Percentiles rank a stretch among this genome's conserved stretches.
Evolutionary conservation across 2,888 invertebrate species (phyloP).

Genomic region (Drosophila melanosoma): DNA sequence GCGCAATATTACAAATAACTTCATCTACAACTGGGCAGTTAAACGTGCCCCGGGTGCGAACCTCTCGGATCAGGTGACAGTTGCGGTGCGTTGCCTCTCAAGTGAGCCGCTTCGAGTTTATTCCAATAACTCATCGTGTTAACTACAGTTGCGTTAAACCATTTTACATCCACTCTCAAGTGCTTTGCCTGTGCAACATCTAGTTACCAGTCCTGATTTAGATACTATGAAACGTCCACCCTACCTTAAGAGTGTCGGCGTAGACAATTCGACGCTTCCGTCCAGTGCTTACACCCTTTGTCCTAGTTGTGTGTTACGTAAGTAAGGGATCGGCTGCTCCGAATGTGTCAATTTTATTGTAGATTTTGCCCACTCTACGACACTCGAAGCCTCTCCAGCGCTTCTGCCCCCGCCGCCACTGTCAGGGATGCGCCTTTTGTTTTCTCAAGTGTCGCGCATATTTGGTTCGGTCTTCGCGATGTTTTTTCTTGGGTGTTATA

Average conservation of each 20-base stretch:
- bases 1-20: constrained; percentile 55
- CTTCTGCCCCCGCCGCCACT: constrained; percentile 16
- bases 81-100: constrained; percentile 76
- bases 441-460: constrained; percentile 72
- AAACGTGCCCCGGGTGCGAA: constrained; percentile 61
- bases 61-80: constrained; percentile 76
- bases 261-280: constrained; percentile 84
- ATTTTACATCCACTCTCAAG: constrained; percentile 67
- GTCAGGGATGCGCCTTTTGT: constrained; percentile 57
- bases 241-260: constrained; percentile 62
- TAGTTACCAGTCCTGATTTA: constrained; percentile 32
- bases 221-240: constrained; percentile 36
- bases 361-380: constrained; percentile 74
- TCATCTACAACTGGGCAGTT: constrained; percentile 51
- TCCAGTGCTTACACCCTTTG: constrained; percentile 70
- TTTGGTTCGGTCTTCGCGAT: constrained; percentile 34
- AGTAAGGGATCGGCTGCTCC: constrained; percentile 32
- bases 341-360: constrained; percentile 77
- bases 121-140: constrained; percentile 76
- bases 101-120: constrained; percentile 74
- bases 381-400: constrained; percentile 63
- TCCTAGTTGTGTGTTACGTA: constrained; percentile 53
- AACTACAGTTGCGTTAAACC: constrained; percentile 73
- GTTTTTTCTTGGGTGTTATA: constrained; percentile 60
- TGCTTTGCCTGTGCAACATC: constrained; percentile 47